Conservation (phyloP, 2,113 vertebrate genomes). For the Ctenomys sociabilis region DNA sequence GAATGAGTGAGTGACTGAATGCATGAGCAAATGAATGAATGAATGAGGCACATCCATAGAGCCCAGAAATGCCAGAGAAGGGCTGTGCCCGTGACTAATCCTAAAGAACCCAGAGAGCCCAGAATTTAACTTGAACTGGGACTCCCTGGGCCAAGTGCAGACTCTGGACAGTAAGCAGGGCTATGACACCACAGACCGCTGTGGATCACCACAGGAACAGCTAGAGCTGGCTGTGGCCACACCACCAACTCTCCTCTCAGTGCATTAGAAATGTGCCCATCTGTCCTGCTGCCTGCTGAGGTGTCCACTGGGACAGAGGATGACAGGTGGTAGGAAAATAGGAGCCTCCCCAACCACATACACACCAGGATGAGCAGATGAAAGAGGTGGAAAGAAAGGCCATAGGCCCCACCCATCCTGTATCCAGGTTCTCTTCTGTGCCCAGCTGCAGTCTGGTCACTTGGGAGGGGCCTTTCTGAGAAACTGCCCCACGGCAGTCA, state of each 20-base stretch:
- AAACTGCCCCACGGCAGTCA: neutral
- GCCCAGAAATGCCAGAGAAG: neutral
- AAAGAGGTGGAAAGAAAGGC: neutral
- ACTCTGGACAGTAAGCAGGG: no score
- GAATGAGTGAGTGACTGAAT: no score
- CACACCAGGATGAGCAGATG: no score
- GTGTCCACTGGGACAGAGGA: neutral
- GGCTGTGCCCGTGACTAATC: fast-evolving
- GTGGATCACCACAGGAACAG: neutral
- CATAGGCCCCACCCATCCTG: neutral
- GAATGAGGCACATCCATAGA: fast-evolving
- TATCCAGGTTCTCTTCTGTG: no score
- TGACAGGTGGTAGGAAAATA: neutral
- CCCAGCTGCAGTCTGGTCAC: neutral
- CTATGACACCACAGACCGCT: neutral
- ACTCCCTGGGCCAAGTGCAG: neutral
- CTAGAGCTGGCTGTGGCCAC: neutral
- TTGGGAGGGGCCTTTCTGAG: neutral
- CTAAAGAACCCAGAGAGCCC: neutral
- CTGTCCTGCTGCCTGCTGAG: neutral
- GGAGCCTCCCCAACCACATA: neutral
- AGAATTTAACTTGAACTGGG: neutral
- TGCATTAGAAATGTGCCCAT: neutral
- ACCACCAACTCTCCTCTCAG: neutral
- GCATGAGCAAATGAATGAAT: neutral